Evolutionary conservation across 2,888 invertebrate species (phyloP).

Genomic region (Blastobasis lacticolella): DNA sequence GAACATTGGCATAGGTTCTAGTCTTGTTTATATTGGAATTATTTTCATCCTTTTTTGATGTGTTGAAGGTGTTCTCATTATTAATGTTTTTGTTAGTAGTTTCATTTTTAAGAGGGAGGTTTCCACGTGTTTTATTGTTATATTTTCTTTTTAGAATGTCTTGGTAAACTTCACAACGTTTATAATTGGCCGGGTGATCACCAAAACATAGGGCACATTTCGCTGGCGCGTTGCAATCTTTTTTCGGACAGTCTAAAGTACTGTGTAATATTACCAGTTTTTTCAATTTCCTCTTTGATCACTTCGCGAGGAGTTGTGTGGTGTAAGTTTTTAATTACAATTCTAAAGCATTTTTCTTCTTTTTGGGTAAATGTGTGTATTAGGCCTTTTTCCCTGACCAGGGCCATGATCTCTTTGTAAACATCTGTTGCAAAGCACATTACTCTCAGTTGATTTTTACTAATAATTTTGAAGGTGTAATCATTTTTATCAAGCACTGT

Average conservation of each 20-base stretch:
- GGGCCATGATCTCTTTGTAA: no score
- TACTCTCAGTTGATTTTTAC: no score
- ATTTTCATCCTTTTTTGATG: neutral
- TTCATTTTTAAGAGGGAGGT: neutral
- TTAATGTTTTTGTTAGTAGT: neutral
- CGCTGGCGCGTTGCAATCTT: conserved; percentile 13
- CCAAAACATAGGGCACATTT: conserved; percentile 13
- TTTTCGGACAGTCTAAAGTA: conserved; percentile 13
- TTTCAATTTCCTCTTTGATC: conserved; percentile 12
- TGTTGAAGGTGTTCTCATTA: neutral
- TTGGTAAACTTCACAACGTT: conserved; percentile 13
- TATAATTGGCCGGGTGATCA: conserved; percentile 12
- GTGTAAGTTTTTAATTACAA: conserved; percentile 19
- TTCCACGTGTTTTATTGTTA: neutral
- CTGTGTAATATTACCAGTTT: conserved; percentile 17
- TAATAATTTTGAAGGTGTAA: no score
- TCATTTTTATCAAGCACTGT: no score
- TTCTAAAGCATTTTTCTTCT: conserved; percentile 12
- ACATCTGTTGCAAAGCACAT: no score
- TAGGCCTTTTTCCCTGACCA: no score
- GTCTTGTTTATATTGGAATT: neutral
- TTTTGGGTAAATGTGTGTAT: conserved; percentile 3
- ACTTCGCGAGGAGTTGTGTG: conserved; percentile 12
- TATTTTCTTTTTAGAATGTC: conserved; percentile 8
- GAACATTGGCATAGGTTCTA: neutral